Percentiles rank a stretch among this genome's conserved stretches.
Conservation (phyloP, 2,797 vertebrate species). For the Spinibarbus caldwelli region DNA sequence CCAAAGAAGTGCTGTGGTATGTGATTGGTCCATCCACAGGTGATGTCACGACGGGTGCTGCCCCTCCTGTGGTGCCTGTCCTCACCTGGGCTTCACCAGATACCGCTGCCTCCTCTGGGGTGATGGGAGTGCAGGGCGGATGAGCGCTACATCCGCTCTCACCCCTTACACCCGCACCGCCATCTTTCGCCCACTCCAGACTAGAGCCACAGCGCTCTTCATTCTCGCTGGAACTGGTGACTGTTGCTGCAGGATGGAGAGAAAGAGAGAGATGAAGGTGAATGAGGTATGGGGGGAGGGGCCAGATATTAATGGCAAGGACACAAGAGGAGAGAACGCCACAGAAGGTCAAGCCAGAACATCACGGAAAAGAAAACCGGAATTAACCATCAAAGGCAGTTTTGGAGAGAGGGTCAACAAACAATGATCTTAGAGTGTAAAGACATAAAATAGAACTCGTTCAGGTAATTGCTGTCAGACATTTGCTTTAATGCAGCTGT, state of each 20-base stretch:
- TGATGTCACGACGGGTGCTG: constrained; percentile 71
- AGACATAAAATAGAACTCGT: not conserved
- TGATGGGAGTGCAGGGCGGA: constrained; percentile 78
- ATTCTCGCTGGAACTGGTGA: constrained; percentile 97
- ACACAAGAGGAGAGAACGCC: constrained; percentile 21
- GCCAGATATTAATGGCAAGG: constrained; percentile 7
- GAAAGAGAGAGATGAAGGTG: constrained; percentile 16
- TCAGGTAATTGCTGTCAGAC: not conserved
- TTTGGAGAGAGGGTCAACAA: not conserved
- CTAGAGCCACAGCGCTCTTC: constrained; percentile 93
- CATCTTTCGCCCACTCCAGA: constrained; percentile 89
- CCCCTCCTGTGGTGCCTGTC: constrained; percentile 69
- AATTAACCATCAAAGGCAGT: constrained; percentile 1
- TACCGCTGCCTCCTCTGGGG: constrained; percentile 77
- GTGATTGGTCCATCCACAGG: constrained; percentile 70
- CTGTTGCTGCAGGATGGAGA: constrained; percentile 81
- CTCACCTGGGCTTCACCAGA: constrained; percentile 78
- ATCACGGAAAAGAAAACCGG: constrained; percentile 17
- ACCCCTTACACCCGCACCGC: constrained; percentile 73
- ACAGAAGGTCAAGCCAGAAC: constrained; percentile 18
- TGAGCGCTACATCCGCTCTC: constrained; percentile 77
- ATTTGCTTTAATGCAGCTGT: constrained; percentile 7
- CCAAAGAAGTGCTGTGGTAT: constrained; percentile 77
- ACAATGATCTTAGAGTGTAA: not conserved
- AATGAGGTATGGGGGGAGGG: constrained; percentile 2